Evolutionary conservation across 2,113 vertebrate species (phyloP).

Genomic region (Melierax canorus): DNA sequence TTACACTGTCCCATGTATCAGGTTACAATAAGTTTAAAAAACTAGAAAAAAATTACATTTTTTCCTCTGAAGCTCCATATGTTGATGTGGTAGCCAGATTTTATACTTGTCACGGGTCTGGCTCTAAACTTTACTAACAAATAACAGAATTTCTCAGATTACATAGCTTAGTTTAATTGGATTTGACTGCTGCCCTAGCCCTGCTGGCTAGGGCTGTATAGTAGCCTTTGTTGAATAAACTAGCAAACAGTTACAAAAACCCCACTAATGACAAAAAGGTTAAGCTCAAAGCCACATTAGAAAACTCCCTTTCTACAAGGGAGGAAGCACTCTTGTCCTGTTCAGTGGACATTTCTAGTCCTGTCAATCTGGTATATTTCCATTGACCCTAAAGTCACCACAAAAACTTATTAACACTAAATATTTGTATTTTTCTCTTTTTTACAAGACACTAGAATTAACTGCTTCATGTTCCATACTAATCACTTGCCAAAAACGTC

Average conservation of each 20-base stretch:
- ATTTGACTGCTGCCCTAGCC: not conserved
- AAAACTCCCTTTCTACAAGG: not conserved
- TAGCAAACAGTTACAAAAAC: not conserved
- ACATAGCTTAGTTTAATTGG: not conserved
- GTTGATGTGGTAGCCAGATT: not conserved
- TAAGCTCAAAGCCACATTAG: not conserved
- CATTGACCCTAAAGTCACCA: not conserved
- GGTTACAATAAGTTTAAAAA: not conserved
- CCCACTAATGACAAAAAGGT: not conserved
- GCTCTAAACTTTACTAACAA: not conserved
- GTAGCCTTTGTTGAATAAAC: not conserved
- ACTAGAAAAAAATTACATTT: not conserved
- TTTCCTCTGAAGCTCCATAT: not conserved
- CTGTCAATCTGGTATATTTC: not conserved
- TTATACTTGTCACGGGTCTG: not conserved
- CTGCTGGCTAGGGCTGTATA: not conserved
- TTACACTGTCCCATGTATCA: not conserved
- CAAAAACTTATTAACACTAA: not conserved
- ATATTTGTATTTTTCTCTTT: not conserved
- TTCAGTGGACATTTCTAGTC: not conserved
- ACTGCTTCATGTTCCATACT: not conserved
- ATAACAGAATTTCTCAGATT: slow-evolving; percentile 24
- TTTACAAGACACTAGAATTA: not conserved
- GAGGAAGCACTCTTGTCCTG: not conserved
- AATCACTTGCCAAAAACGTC: not conserved